Evolutionary conservation across 2,113 vertebrate genomes (phyloP).

Genomic region (Mesoclemmys tuberculata): DNA sequence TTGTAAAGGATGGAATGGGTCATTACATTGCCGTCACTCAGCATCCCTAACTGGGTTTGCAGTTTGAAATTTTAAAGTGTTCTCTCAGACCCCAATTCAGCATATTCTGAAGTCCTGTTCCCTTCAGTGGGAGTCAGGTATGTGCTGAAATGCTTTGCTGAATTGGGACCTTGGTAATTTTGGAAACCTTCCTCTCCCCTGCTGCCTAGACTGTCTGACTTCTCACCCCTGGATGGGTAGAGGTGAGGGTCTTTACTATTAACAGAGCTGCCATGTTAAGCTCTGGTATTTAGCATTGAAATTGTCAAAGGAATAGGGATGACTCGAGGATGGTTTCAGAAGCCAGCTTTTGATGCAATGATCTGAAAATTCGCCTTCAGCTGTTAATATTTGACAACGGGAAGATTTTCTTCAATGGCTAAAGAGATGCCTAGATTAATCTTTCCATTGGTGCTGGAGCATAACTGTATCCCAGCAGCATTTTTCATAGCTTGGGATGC

Average conservation of each 20-base stretch:
- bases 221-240: too few species aligned
- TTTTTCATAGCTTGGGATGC: not conserved
- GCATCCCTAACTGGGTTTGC: accelerated
- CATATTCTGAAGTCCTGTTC: accelerated
- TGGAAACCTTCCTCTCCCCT: too few species aligned
- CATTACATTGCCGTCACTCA: not conserved
- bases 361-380: not conserved
- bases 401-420: not conserved
- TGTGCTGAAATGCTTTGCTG: too few species aligned
- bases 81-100: accelerated
- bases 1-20: accelerated
- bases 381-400: not conserved
- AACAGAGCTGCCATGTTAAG: too few species aligned
- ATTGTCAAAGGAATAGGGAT: not conserved
- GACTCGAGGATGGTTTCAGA: not conserved
- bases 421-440: not conserved
- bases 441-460: not conserved
- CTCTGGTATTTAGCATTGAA: not conserved
- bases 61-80: accelerated
- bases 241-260: too few species aligned
- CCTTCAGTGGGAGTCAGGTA: not conserved
- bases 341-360: not conserved
- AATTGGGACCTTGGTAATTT: too few species aligned
- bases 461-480: not conserved
- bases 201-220: too few species aligned